Evolutionary conservation across 2,888 invertebrate genomes (phyloP).

Genomic region (Malthinus flaveolus): DNA sequence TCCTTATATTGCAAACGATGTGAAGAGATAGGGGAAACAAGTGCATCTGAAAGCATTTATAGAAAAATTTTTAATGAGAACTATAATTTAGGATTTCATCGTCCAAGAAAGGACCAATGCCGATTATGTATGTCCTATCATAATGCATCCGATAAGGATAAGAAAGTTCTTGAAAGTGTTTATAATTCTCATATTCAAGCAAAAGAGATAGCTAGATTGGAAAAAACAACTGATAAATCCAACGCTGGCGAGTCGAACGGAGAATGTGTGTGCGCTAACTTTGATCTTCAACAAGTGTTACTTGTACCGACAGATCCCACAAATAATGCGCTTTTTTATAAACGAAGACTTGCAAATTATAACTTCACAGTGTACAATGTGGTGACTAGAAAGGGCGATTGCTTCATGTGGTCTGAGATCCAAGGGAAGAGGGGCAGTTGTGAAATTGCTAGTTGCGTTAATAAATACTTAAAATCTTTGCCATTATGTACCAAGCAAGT

Average conservation of each 20-base stretch:
- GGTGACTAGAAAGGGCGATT: conserved; percentile 27
- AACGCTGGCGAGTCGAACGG: neutral
- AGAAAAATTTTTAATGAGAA: conserved; percentile 22
- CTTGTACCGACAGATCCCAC: conserved; percentile 24
- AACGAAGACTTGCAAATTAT: conserved; percentile 23
- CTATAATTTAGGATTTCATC: conserved; percentile 26
- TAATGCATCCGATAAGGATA: too few species aligned
- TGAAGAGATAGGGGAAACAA: neutral
- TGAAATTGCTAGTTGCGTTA: conserved; percentile 32
- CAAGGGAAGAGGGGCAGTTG: conserved; percentile 34
- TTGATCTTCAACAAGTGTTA: conserved; percentile 34
- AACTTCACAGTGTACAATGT: conserved; percentile 34
- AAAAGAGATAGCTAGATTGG: neutral
- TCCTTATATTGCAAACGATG: too few species aligned
- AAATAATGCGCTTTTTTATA: conserved; percentile 34
- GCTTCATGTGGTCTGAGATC: conserved; percentile 37
- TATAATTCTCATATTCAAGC: neutral
- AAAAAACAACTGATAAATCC: too few species aligned
- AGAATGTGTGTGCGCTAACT: conserved; percentile 18
- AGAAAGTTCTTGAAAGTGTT: too few species aligned
- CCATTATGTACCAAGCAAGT: conserved; percentile 27
- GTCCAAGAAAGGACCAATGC: conserved; percentile 26
- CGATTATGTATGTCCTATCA: conserved; percentile 12
- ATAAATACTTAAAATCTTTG: conserved; percentile 32
- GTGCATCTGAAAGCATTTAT: neutral